Evolutionary conservation across 2,113 vertebrate genomes (phyloP).

Genomic region (Picathartes gymnocephalus): DNA sequence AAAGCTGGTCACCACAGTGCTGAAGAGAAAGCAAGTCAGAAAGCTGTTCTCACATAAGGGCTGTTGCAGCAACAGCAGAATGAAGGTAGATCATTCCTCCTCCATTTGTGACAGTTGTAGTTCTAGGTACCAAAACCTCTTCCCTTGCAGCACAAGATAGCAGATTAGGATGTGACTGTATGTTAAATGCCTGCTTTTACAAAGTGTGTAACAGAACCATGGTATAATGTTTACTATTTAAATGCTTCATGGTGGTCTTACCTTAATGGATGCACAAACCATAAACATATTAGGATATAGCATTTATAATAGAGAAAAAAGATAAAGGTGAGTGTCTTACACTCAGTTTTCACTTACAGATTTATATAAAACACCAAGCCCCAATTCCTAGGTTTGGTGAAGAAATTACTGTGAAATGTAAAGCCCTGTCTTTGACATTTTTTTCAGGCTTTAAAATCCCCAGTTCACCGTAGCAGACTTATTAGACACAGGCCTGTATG

Average conservation of each 20-base stretch:
- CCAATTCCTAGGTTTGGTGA: background rate
- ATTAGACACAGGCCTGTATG: background rate
- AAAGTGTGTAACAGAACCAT: background rate
- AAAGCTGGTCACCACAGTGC: background rate
- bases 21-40: background rate
- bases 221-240: background rate
- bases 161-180: background rate
- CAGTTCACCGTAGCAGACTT: background rate
- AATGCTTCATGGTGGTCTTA: background rate
- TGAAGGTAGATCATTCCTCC: background rate
- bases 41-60: background rate
- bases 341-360: background rate
- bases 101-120: background rate
- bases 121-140: background rate
- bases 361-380: background rate
- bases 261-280: background rate
- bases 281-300: background rate
- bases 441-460: background rate
- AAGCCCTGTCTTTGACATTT: background rate
- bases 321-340: background rate
- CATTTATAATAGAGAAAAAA: background rate
- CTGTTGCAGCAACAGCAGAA: background rate
- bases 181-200: background rate
- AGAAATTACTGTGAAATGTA: background rate
- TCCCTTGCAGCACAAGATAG: background rate